Evolutionary conservation across 2,113 vertebrate species (phyloP).

Genomic region (Neomonachus schauinslandi): DNA sequence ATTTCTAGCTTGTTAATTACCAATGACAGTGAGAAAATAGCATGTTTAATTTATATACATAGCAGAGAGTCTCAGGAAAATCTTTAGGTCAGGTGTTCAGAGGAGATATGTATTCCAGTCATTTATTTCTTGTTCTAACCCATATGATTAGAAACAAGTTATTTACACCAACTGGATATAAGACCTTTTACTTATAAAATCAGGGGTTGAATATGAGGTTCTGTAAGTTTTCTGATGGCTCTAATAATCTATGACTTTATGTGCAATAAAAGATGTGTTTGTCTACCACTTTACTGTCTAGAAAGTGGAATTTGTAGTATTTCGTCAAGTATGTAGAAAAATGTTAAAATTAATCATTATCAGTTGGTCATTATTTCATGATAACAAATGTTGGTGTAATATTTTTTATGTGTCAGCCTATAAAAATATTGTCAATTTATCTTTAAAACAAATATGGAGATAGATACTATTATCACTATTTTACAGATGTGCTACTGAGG

Average conservation of each 20-base stretch:
- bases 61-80: background rate
- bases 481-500: background rate
- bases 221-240: background rate
- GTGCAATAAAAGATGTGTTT: background rate
- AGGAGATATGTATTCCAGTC: background rate
- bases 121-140: constrained; percentile 15
- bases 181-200: background rate
- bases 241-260: background rate
- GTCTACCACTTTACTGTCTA: background rate
- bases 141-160: background rate
- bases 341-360: background rate
- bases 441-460: background rate
- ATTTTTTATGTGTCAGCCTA: background rate
- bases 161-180: background rate
- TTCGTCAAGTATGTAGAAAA: background rate
- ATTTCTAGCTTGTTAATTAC: background rate
- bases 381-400: background rate
- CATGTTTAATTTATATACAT: background rate
- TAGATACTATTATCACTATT: background rate
- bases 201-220: background rate
- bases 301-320: background rate
- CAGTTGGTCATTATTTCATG: background rate
- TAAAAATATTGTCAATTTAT: background rate
- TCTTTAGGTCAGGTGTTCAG: background rate
- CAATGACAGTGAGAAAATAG: background rate